Evolutionary conservation across 2,797 vertebrate genomes (phyloP), one percentile per base, ranked within the genome.

Genomic region (Mus minutoides): DNA sequence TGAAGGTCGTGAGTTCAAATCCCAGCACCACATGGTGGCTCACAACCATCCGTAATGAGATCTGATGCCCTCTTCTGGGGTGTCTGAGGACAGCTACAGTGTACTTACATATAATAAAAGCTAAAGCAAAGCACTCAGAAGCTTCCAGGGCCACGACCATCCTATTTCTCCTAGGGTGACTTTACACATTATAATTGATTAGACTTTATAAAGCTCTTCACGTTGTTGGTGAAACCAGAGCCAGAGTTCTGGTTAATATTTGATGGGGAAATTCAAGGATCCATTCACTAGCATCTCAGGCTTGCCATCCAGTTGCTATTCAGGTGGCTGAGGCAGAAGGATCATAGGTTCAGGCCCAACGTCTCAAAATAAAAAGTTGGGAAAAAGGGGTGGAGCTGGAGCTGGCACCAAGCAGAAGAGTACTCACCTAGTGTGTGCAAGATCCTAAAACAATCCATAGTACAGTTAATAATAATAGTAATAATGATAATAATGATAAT

Each of bases 151-250:
- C 19, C 34, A 49, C 79, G 46, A 37, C 10, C 3, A 12, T 0
- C 8, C 11, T 4, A 56, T 85, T 85, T 90, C 83, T 43, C 5
- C 56, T 3, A 2, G 2, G 37, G 14, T 10, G 40, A 54, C 12
- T 75, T 52, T 8, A 49, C 52, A 69, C 46, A 60, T 54, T 6
- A 69, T 5, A 29, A 34, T 9, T 37, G 73, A 75, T 49, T 62
- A 62, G 24, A 80, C n/a, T 94, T 84, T 16, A 9, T 49, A 75
- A 40, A 58, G 22, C 3, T 46, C 37, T 82, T 40, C 19, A 34
- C 0, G 12, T 12, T 17, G 13, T 19, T 21, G 31, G 29, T 60
- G 10, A 0, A 49, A 37, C 31, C 8, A 16, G 0, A 19, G 77
- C n/a, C 56, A 3, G 10, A 60, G 17, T 29, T 29, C 54, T 31